Evolutionary conservation across 2,113 vertebrate species (phyloP).

Genomic region (Apistogramma diplotaenia): DNA sequence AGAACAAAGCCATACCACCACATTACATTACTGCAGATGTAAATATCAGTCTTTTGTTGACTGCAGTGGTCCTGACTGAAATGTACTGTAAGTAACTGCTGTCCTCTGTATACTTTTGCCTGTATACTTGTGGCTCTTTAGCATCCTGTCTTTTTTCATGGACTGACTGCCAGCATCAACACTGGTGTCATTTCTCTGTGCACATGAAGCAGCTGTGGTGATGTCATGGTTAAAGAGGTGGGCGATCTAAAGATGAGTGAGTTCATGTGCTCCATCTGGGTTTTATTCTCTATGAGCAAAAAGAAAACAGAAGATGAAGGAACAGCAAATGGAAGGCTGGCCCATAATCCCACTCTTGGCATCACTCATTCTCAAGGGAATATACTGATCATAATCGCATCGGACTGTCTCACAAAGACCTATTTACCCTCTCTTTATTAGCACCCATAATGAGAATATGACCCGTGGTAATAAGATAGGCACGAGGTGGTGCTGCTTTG

Average conservation of each 20-base stretch:
- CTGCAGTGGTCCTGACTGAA: neutral
- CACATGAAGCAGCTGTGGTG: constrained; percentile 50
- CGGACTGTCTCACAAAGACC: constrained; percentile 2
- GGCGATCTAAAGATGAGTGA: constrained; percentile 47
- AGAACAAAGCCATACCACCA: neutral
- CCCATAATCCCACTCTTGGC: constrained; percentile 8
- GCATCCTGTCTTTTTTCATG: neutral
- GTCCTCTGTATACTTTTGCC: neutral
- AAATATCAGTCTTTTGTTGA: neutral
- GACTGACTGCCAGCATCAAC: constrained; percentile 13
- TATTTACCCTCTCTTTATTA: constrained; percentile 23
- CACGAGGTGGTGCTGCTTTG: neutral
- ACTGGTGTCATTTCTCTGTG: constrained; percentile 41
- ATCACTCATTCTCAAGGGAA: constrained; percentile 21
- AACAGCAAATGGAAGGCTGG: constrained; percentile 23
- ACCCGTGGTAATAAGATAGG: neutral
- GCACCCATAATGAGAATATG: constrained; percentile 3
- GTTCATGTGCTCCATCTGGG: constrained; percentile 56
- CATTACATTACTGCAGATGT: neutral
- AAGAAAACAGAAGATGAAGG: constrained; percentile 35
- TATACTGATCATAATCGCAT: constrained; percentile 30
- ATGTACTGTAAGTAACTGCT: neutral
- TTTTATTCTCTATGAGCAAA: constrained; percentile 38
- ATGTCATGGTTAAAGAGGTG: constrained; percentile 54
- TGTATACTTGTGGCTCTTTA: neutral